phyloP scores from a whole-genome alignment of 2,113 vertebrate species.

The Prietella phreatophila region DNA sequence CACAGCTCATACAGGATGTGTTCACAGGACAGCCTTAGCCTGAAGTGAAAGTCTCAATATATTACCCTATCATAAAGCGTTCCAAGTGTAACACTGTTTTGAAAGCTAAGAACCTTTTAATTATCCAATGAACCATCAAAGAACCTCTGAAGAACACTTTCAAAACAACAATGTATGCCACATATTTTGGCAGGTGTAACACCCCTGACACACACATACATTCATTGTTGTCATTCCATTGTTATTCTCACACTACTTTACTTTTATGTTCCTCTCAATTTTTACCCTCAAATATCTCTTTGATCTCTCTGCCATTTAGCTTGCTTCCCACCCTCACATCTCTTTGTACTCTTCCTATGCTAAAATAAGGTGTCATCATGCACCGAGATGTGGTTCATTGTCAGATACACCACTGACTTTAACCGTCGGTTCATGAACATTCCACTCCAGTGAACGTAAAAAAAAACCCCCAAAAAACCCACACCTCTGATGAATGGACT shows the following conservation, averaged over 20 bases:
- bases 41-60: background rate
- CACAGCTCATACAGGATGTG: background rate
- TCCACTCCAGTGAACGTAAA: background rate
- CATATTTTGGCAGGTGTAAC: background rate
- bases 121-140: background rate
- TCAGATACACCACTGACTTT: background rate
- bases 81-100: background rate
- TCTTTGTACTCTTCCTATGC: background rate
- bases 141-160: background rate
- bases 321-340: background rate
- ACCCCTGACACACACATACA: background rate
- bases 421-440: constrained; percentile 6
- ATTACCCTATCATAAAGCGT: background rate
- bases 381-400: background rate
- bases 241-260: background rate
- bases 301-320: background rate
- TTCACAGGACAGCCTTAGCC: background rate
- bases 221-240: background rate
- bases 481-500: background rate
- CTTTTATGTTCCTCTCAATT: constrained; percentile 8
- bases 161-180: background rate
- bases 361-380: background rate
- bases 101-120: background rate
- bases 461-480: background rate
- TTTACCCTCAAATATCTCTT: constrained; percentile 6